Percentiles rank a stretch among this genome's conserved stretches.
phyloP scores from a whole-genome alignment of 2,113 vertebrate genomes.

The Calonectris borealis region DNA sequence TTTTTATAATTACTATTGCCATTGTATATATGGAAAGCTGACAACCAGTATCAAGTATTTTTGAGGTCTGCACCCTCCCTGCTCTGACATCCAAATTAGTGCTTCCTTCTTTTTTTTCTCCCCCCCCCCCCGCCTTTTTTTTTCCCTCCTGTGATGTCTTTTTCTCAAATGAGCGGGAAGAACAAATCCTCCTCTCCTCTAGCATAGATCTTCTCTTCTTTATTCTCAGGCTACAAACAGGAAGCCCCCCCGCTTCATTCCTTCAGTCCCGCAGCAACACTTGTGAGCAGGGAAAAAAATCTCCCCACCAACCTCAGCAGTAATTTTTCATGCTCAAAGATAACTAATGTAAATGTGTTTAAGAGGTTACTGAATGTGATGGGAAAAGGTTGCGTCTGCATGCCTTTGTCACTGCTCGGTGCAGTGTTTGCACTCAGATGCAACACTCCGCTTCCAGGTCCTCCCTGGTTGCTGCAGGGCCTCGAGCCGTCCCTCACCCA shows the following conservation, averaged over 20 bases:
- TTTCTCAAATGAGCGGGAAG: neutral
- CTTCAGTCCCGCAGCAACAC: neutral
- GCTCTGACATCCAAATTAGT: neutral
- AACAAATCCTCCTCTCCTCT: neutral
- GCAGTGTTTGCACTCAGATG: neutral
- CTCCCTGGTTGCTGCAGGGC: neutral
- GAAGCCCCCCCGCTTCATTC: neutral
- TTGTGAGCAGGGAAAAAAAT: neutral
- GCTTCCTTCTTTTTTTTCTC: neutral
- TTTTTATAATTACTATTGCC: conserved; percentile 17
- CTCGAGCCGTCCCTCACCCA: neutral
- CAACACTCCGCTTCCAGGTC: neutral
- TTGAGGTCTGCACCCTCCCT: neutral
- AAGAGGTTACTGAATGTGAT: neutral
- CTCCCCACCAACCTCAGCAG: neutral
- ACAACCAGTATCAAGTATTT: neutral
- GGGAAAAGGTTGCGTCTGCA: neutral
- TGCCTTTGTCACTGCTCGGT: neutral
- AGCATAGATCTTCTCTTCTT: neutral
- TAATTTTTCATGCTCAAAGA: neutral
- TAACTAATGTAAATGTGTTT: neutral
- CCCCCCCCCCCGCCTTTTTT: no score
- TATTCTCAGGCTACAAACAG: neutral
- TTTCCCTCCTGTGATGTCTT: neutral
- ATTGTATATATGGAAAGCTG: neutral